A percentile compares a stretch with the other conserved stretches of the same genome.
These are phyloP conservation scores for Nothoprocta perdicaria DNA, from an alignment of 2,113 vertebrate species.

Conservation along the genomic window DNA sequence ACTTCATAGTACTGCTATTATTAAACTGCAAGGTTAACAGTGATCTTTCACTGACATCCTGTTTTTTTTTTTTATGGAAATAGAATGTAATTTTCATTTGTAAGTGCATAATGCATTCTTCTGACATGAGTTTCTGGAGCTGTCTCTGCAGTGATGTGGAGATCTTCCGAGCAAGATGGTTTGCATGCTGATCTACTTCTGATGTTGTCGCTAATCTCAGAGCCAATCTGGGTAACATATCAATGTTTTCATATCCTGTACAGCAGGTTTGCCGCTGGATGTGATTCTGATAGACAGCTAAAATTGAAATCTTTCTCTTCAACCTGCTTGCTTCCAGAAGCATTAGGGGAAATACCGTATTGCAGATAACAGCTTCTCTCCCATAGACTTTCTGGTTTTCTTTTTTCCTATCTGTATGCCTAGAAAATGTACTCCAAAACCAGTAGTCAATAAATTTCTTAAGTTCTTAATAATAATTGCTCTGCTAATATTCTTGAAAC, in stretches of 20 bases:
- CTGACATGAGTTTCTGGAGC: neutral
- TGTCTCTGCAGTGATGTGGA: neutral
- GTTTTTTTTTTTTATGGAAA: neutral
- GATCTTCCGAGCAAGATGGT: slow-evolving; percentile 1
- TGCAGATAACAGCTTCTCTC: neutral
- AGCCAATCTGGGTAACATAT: neutral
- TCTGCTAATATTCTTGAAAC: slow-evolving; percentile 33
- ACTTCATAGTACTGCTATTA: neutral
- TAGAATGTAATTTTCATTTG: neutral
- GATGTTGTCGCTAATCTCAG: slow-evolving; percentile 18
- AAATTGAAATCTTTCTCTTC: neutral
- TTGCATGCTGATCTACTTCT: neutral
- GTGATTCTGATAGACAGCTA: neutral
- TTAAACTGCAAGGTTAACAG: neutral
- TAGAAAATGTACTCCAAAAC: slow-evolving; percentile 5
- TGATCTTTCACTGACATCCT: neutral
- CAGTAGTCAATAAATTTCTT: neutral
- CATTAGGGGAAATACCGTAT: neutral
- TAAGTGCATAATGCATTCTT: neutral
- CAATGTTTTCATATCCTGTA: neutral
- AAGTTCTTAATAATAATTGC: slow-evolving; percentile 3
- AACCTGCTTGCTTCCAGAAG: neutral
- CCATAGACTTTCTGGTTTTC: neutral
- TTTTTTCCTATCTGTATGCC: neutral
- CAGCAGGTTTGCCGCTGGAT: neutral